A percentile compares a stretch with the other conserved stretches of the same genome.
Conservation (phyloP, 2,113 vertebrate genomes). For the Eulemur rufifrons region DNA sequence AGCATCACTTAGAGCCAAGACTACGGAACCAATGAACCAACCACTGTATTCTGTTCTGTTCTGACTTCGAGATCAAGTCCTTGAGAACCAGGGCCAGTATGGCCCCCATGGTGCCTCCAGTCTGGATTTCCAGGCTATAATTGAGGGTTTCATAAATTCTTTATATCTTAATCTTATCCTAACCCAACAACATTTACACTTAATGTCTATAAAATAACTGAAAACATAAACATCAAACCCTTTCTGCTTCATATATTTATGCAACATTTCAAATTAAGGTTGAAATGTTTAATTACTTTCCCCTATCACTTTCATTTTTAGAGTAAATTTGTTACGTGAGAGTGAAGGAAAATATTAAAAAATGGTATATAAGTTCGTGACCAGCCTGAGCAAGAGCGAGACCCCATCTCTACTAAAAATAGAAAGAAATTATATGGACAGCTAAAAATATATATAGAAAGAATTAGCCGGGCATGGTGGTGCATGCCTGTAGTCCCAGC, state of each 20-base stretch:
- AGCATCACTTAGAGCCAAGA: not conserved
- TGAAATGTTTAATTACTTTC: not conserved
- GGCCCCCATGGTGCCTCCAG: rapidly evolving
- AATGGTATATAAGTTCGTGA: not conserved
- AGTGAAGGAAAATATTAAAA: not conserved
- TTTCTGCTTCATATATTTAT: not conserved
- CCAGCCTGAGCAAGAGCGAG: no score
- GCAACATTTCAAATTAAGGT: not conserved
- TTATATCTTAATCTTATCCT: not conserved
- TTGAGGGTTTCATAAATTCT: not conserved
- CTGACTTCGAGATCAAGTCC: not conserved
- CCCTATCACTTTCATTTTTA: not conserved
- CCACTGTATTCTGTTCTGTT: not conserved
- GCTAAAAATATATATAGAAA: no score
- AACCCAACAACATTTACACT: not conserved
- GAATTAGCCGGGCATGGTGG: no score
- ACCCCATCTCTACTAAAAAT: no score
- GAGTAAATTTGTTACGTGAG: not conserved
- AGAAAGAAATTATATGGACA: no score
- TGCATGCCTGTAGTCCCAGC: no score
- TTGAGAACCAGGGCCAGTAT: not conserved
- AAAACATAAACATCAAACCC: not conserved
- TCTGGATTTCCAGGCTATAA: not conserved
- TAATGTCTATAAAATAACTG: not conserved
- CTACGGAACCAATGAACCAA: not conserved